These are phyloP conservation scores for Enteromius fasciolatus DNA, from an alignment of 2,797 vertebrate species.

Conservation along the genomic window DNA sequence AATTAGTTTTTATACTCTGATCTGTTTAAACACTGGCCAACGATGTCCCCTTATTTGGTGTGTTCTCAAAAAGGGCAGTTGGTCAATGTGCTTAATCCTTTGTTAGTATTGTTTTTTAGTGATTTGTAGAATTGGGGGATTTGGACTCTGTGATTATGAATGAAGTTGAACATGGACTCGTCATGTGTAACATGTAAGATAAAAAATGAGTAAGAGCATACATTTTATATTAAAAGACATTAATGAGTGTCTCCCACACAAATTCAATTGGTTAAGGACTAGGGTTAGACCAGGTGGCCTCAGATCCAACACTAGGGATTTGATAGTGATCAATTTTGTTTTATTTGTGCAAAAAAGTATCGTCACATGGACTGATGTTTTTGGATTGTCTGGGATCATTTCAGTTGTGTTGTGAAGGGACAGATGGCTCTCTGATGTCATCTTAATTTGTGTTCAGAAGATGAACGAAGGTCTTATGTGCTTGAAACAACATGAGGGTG, in stretches of 20 bases:
- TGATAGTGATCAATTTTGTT: too few species aligned
- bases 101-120: not conserved
- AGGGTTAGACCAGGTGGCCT: not conserved
- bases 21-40: conserved; percentile 22
- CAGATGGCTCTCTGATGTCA: too few species aligned
- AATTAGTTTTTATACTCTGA: conserved; percentile 32
- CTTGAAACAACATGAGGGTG: too few species aligned
- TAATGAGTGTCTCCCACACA: not conserved
- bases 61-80: conserved; percentile 33
- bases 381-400: too few species aligned
- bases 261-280: not conserved
- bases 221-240: not conserved
- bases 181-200: not conserved
- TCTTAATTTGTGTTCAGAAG: too few species aligned
- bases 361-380: too few species aligned
- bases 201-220: not conserved
- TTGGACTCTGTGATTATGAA: not conserved
- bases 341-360: too few species aligned
- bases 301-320: not conserved
- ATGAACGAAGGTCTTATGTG: too few species aligned
- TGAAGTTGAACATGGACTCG: not conserved
- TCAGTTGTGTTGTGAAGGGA: too few species aligned
- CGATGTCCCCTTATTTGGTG: conserved; percentile 37
- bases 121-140: not conserved
- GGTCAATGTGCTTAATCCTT: not conserved